These are phyloP conservation scores for Chironomus tentans DNA, from an alignment of 2,888 invertebrate genomes.

Conservation along the genomic window DNA sequence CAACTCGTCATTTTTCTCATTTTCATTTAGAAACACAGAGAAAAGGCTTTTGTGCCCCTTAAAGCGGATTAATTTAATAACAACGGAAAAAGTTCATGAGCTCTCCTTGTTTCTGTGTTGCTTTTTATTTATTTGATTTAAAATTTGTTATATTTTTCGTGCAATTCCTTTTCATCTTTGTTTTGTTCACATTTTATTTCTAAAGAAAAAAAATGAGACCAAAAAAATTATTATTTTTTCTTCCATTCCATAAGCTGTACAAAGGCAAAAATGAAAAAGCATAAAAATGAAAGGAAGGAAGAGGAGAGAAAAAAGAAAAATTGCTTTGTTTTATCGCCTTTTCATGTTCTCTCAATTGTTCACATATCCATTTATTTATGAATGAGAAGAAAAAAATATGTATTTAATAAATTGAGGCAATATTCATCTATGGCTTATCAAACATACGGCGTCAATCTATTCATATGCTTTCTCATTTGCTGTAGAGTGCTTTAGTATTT, in stretches of 20 bases:
- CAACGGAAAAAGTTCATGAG: background rate
- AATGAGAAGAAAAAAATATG: background rate
- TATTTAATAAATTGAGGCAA: conserved; percentile 16
- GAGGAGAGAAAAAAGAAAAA: conserved; percentile 6
- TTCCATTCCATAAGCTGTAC: background rate
- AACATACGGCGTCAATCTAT: background rate
- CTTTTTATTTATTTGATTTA: background rate
- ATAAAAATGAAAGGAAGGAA: background rate
- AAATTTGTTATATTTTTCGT: background rate
- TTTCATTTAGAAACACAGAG: background rate
- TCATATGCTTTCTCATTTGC: background rate
- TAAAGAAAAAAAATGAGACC: background rate
- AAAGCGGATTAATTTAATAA: conserved; percentile 22
- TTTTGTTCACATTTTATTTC: background rate
- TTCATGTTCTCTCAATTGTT: conserved; percentile 18
- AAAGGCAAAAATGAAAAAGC: background rate
- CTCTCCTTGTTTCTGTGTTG: background rate
- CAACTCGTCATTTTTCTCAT: too few relatives aligned
- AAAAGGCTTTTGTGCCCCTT: conserved; percentile 15
- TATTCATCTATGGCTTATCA: conserved; percentile 7
- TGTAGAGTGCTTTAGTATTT: background rate
- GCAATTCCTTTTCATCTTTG: background rate
- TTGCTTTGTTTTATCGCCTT: conserved; percentile 25
- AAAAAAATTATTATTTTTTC: background rate
- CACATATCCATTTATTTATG: background rate